phyloP scores from a whole-genome alignment of 2,888 invertebrate species.

The Lochmaea crataegi region DNA sequence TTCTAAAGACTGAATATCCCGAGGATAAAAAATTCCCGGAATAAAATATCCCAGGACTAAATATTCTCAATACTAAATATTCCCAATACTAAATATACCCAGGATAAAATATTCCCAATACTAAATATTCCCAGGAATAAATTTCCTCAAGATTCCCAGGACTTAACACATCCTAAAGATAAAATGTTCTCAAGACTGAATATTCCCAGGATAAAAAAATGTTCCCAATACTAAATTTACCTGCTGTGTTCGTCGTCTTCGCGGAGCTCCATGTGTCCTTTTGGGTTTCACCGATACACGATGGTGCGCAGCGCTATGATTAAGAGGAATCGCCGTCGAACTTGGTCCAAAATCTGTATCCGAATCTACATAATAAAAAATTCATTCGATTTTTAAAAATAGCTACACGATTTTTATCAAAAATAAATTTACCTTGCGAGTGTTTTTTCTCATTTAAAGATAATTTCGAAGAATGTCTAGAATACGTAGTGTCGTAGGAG shows the following conservation, averaged over 20 bases:
- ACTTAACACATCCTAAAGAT: too few species aligned
- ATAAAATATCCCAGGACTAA: too few species aligned
- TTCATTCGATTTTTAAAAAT: conserved; percentile 9
- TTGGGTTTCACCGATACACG: conserved; percentile 83
- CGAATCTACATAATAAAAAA: conserved; percentile 53
- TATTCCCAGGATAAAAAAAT: conserved; percentile 1
- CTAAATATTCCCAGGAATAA: conserved; percentile 57
- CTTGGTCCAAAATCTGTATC: conserved; percentile 66
- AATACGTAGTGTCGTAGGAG: conserved; percentile 62
- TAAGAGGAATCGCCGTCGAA: conserved; percentile 73
- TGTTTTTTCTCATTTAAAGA: conserved; percentile 63
- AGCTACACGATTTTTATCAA: conserved; percentile 20
- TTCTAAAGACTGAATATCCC: too few species aligned
- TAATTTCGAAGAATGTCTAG: conserved; percentile 64
- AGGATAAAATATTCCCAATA: conserved; percentile 2
- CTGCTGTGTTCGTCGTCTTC: conserved; percentile 72
- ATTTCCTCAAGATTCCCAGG: too few species aligned
- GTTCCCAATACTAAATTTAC: conserved; percentile 52
- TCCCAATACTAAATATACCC: too few species aligned
- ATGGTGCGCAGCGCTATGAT: conserved; percentile 84
- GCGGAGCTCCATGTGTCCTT: conserved; percentile 79
- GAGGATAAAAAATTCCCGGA: too few species aligned
- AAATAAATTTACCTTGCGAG: conserved; percentile 53
- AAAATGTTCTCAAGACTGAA: too few species aligned
- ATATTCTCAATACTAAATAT: too few species aligned